Conservation (phyloP, 2,888 invertebrate genomes). For the Trissolcus japonicus region DNA sequence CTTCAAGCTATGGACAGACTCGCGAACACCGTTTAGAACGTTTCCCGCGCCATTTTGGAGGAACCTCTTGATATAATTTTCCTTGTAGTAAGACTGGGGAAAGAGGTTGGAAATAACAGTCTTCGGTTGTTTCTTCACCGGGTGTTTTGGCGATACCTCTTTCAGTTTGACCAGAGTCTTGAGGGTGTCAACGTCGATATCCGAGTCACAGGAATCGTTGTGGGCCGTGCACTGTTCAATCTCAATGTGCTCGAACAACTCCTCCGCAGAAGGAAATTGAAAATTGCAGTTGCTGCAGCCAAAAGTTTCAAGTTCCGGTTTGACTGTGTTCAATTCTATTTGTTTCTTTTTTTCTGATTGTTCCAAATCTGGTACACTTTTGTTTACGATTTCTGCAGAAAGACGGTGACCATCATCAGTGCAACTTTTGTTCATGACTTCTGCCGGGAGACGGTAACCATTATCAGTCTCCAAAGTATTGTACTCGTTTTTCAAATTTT, state of each 20-base stretch:
- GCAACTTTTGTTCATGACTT: no score
- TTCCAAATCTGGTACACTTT: background rate
- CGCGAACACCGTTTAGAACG: slow-evolving; percentile 45
- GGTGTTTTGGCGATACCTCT: background rate
- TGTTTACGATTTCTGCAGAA: no score
- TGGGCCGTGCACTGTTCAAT: slow-evolving; percentile 11
- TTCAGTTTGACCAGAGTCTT: slow-evolving; percentile 18
- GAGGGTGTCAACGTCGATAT: slow-evolving; percentile 26
- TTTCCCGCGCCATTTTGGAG: slow-evolving; percentile 43
- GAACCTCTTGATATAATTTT: slow-evolving; percentile 38
- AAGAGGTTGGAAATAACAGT: slow-evolving; percentile 15
- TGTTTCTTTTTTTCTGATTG: background rate
- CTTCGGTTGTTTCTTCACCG: background rate
- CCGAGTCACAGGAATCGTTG: slow-evolving; percentile 23
- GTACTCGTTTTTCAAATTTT: background rate
- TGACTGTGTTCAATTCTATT: background rate
- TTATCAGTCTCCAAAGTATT: background rate
- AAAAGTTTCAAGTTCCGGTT: slow-evolving; percentile 4
- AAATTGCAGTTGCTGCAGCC: slow-evolving; percentile 19
- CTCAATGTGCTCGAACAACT: slow-evolving; percentile 27
- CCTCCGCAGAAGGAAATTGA: slow-evolving; percentile 17
- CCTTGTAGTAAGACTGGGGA: slow-evolving; percentile 9
- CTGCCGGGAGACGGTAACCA: no score
- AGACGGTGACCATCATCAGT: background rate
- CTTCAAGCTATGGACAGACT: slow-evolving; percentile 45